phyloP scores from a whole-genome alignment of 2,888 invertebrate species.

The Macaria notata region DNA sequence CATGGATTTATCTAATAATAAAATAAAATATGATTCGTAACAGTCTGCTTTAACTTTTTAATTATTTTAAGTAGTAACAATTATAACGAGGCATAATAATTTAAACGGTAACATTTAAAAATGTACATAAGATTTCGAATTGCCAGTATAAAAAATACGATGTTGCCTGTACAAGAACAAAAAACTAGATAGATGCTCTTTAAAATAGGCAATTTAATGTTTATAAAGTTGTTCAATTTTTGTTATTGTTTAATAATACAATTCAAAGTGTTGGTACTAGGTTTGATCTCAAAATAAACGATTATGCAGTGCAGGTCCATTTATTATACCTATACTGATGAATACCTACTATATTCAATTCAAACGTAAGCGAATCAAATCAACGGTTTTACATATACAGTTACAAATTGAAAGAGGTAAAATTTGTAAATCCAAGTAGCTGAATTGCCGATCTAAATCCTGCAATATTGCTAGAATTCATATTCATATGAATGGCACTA shows the following conservation, averaged over 20 bases:
- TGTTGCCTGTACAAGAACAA: slow-evolving; percentile 37
- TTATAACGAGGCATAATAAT: slow-evolving; percentile 63
- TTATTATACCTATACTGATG: too few relatives aligned
- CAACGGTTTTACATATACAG: too few relatives aligned
- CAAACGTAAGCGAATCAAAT: too few relatives aligned
- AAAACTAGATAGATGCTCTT: slow-evolving; percentile 16
- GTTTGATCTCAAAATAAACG: slow-evolving; percentile 39
- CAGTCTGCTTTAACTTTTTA: slow-evolving; percentile 4
- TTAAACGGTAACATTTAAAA: slow-evolving; percentile 28
- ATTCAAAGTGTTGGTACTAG: slow-evolving; percentile 31
- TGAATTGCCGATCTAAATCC: too few relatives aligned
- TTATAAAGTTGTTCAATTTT: slow-evolving; percentile 29
- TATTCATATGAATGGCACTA: too few relatives aligned
- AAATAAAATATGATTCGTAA: slow-evolving; percentile 1
- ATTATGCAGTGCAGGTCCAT: slow-evolving; percentile 20
- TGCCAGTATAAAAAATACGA: slow-evolving; percentile 23
- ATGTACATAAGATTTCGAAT: slow-evolving; percentile 17
- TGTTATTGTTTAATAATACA: slow-evolving; percentile 30
- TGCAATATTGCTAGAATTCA: too few relatives aligned
- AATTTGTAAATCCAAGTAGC: too few relatives aligned
- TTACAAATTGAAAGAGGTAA: too few relatives aligned
- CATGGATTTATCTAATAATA: too few relatives aligned
- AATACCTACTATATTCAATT: too few relatives aligned
- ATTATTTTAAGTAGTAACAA: slow-evolving; percentile 62
- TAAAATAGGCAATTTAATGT: slow-evolving; percentile 26